These are phyloP conservation scores for Anguilla obscura DNA, from an alignment of 2,797 vertebrate genomes.

Conservation along the genomic window DNA sequence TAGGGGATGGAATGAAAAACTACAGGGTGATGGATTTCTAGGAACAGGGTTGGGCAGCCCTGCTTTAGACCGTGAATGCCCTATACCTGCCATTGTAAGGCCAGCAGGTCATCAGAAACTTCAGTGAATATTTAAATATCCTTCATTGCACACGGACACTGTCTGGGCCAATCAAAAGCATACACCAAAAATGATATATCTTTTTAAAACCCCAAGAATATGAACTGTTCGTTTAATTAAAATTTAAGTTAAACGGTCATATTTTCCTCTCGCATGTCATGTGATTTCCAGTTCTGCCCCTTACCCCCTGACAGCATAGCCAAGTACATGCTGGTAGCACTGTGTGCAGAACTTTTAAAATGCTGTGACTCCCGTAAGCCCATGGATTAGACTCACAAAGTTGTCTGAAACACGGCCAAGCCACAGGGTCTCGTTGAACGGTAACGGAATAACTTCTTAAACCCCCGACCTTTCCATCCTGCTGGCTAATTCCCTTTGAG, in stretches of 20 bases:
- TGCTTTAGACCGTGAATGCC: too few relatives aligned
- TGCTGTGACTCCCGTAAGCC: constrained; percentile 26
- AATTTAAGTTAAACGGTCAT: not conserved
- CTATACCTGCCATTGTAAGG: too few relatives aligned
- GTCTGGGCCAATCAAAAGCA: not conserved
- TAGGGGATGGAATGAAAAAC: too few relatives aligned
- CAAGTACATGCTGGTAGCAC: not conserved
- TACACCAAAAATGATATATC: not conserved
- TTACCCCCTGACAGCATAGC: not conserved
- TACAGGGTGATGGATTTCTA: too few relatives aligned
- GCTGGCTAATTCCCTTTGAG: constrained; percentile 24
- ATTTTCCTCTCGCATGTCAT: not conserved
- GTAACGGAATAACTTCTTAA: constrained; percentile 23
- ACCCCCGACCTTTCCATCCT: not conserved
- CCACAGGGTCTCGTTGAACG: constrained; percentile 27
- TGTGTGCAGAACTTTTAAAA: not conserved
- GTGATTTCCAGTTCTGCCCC: not conserved
- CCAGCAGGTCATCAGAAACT: too few relatives aligned
- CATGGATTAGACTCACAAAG: constrained; percentile 35
- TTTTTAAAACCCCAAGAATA: not conserved
- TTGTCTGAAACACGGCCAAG: constrained; percentile 22
- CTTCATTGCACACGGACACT: not conserved
- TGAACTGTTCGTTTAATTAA: not conserved
- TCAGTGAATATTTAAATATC: too few relatives aligned
- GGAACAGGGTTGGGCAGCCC: too few relatives aligned